Base-by-base conservation (phyloP, 2,797 vertebrate genomes). In the Coracias cyanogaster region DNA sequence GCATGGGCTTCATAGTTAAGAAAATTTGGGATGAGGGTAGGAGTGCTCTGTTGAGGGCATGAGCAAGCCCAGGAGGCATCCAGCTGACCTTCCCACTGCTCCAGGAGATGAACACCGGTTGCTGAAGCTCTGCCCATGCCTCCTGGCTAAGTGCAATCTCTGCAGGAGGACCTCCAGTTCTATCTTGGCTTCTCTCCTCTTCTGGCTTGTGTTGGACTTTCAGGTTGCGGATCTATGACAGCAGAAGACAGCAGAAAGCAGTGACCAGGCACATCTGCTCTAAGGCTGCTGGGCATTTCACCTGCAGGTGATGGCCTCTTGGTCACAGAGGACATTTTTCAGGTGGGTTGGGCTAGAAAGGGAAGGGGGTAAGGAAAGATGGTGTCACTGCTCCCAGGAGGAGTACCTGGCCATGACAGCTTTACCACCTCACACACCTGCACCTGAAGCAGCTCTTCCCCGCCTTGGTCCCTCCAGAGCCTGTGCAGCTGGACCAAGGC, bases 371-470 rank as follows among this genome's bases (percentile, higher is more conserved):
- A 37, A 70, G 31, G n/a, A 25, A 62, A n/a, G 25, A 28, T 6
- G 57, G 33, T 17, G 24, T 24, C 29, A 1, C 7, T 62, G 5
- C 21, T 89, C 31, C n/a, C n/a, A 22, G 48, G 39, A 83, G 90
- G 80, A 76, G 26, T 2, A 9, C 19, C 35, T 1, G 15, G 54
- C 35, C 45, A 25, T 35, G 24, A 4, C 12, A 45, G 64, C 14
- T 89, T 76, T 15, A 1, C 9, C 28, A 45, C 18, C n/a, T 69
- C 41, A 73, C 91, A 2, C 48, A 98, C 98, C 96, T 98, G 96
- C 61, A 98, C 4, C 71, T 93, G 96, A 33, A 98, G 93, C 62
- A 98, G 95, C 80, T 98, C 96, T 8, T 97, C 93, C 21, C 94
- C 69, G 0, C 48, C 29, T 4, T 0, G 67, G 39, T 90, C 93